Base-by-base conservation (phyloP, 2,888 invertebrate genomes). In the Stenchaetothrips biformis region DNA sequence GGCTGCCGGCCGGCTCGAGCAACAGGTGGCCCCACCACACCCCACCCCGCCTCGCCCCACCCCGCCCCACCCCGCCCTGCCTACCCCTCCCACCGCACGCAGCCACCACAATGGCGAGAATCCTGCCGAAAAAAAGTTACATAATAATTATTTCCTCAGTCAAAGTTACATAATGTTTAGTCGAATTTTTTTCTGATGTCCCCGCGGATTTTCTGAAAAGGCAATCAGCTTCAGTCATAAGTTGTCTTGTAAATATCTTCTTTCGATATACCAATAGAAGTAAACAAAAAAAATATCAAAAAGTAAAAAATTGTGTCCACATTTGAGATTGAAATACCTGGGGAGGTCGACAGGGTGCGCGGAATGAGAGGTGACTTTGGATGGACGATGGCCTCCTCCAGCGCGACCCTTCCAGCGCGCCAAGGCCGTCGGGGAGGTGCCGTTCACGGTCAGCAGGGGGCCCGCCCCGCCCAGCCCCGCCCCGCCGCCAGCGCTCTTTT, bases 1-100 rank as follows among this genome's bases (percentile, higher is more conserved):
- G 37, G 1, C 37, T 37, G 37, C 59, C 59, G 25, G 67, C 67
- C 67, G 53, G 13, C 8, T 8, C 67, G 7, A 1, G 67, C 67
- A 74, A 74, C 67, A 74, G 67, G 67, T 74, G 67, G 67, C 67
- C 67, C 53, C 21, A 25, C 67, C 67, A 11, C 25, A 25, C 67
- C 67, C 67, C 67, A 67, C 67, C 67, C 7, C 67, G 25, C 67
- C 67, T 18, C 53, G 25, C 21, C 67, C 67, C 67, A 67, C 21
- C 67, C n/a, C 53, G 53, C 53, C 53, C 13, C 53, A 53, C 53
- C 13, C 7, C 67, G 21, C 13, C 18, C 53, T 53, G 53, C 53
- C 53, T 11, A 18, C 53, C 18, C 53, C 18, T 13, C 18, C 53
- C 18, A 13, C 18, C 53, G 37, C 37, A 37, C 84, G 59, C 59